A percentile compares a stretch with the other conserved stretches of the same genome.
phyloP scores from a whole-genome alignment of 2,888 invertebrate genomes.

The Tachina lurida region DNA sequence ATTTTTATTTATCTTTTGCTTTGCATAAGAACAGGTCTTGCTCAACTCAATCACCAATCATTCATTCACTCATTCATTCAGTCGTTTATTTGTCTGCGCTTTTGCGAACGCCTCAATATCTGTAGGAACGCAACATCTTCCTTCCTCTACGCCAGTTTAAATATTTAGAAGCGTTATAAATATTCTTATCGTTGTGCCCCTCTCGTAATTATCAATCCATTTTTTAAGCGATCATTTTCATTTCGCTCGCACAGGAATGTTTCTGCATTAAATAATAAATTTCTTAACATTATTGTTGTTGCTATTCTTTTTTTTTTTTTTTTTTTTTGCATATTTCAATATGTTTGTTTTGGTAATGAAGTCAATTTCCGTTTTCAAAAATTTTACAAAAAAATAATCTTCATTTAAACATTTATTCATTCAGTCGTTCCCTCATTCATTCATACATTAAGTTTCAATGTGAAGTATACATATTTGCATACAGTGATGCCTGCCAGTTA shows the following conservation, averaged over 20 bases:
- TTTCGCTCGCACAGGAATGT: constrained; percentile 44
- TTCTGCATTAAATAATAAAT: constrained; percentile 33
- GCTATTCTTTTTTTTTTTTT: not conserved
- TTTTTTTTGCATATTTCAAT: constrained; percentile 4
- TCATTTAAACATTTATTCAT: constrained; percentile 26
- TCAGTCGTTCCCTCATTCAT: constrained; percentile 2
- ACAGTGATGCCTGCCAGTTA: constrained; percentile 22
- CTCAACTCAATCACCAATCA: constrained; percentile 50
- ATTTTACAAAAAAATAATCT: not conserved
- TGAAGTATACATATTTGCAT: constrained; percentile 61
- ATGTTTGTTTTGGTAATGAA: constrained; percentile 82
- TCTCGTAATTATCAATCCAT: constrained; percentile 47
- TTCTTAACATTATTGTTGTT: constrained; percentile 18
- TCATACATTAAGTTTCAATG: constrained; percentile 25
- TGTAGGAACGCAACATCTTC: not conserved
- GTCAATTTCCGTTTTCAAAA: constrained; percentile 79
- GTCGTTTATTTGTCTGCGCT: constrained; percentile 14
- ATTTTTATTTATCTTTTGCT: constrained; percentile 33
- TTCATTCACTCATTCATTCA: constrained; percentile 35
- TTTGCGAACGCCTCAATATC: not conserved
- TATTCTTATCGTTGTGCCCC: constrained; percentile 30
- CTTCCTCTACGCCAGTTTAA: not conserved
- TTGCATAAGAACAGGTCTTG: constrained; percentile 46
- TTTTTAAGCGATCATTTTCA: constrained; percentile 60
- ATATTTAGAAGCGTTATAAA: constrained; percentile 41